phyloP scores from a whole-genome alignment of 2,888 invertebrate genomes.

The Ariolimax columbianus region DNA sequence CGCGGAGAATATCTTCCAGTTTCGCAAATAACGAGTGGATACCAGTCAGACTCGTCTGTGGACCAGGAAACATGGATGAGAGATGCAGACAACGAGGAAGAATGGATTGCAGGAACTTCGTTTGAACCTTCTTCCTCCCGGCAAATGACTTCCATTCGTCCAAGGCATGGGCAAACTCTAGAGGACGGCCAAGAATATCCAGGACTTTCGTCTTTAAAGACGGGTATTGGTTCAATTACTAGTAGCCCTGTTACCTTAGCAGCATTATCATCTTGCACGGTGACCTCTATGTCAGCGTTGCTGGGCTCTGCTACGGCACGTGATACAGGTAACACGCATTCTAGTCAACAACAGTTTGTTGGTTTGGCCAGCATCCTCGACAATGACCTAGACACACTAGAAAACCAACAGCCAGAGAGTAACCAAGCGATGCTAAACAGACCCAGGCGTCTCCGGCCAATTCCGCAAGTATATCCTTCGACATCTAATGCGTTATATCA shows the following conservation, averaged over 20 bases:
- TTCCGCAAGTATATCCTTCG: neutral
- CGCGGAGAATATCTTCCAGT: neutral
- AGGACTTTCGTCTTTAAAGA: neutral
- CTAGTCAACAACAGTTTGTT: neutral
- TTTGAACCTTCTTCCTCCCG: neutral
- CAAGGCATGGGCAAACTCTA: neutral
- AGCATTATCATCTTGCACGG: neutral
- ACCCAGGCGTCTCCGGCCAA: neutral
- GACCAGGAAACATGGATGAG: neutral
- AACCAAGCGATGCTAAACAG: neutral
- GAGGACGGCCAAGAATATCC: neutral
- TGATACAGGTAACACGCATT: neutral
- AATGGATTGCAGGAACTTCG: neutral
- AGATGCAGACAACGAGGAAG: neutral
- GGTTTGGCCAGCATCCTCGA: constrained; percentile 16
- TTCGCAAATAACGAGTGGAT: neutral
- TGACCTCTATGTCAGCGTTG: neutral
- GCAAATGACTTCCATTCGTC: neutral
- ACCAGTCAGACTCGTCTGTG: constrained; percentile 2
- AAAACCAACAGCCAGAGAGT: neutral
- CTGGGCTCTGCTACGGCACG: neutral
- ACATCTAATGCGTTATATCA: neutral
- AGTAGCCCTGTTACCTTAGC: neutral
- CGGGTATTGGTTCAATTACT: neutral
- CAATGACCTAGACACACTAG: too few species aligned